Conservation (phyloP, 2,113 vertebrate genomes). For the Syrmaticus mikado region DNA sequence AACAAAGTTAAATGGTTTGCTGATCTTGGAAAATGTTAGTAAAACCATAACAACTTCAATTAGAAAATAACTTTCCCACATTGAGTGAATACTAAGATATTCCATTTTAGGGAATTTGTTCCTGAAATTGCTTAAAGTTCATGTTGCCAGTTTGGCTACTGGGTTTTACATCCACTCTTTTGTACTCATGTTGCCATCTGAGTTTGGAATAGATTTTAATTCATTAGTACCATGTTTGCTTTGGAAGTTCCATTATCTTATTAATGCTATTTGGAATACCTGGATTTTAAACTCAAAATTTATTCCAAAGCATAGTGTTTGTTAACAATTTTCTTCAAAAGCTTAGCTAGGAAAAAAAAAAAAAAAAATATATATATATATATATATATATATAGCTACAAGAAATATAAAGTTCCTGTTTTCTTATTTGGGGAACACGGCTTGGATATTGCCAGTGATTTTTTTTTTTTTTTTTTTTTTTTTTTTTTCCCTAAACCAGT, state of each 20-base stretch:
- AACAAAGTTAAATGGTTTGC: not conserved
- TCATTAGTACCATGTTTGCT: not conserved
- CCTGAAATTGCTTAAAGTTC: not conserved
- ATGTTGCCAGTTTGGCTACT: not conserved
- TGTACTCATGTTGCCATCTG: not conserved
- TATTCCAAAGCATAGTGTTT: not conserved
- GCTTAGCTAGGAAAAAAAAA: not conserved
- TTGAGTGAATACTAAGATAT: not conserved
- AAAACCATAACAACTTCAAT: not conserved
- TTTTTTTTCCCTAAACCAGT: not conserved
- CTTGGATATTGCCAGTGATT: not conserved
- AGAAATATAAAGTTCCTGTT: not conserved
- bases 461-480: not conserved
- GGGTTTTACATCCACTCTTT: not conserved
- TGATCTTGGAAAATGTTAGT: not conserved
- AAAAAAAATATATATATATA: no score
- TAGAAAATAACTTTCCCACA: not conserved
- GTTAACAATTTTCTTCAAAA: not conserved
- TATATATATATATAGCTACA: not conserved
- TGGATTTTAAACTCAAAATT: not conserved
- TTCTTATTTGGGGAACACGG: fast-evolving
- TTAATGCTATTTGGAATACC: not conserved
- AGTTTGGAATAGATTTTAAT: not conserved
- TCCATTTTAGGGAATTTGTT: not conserved
- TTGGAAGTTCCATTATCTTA: not conserved